Evolutionary conservation across 2,888 invertebrate species (phyloP).

Genomic region (Apamea anceps): DNA sequence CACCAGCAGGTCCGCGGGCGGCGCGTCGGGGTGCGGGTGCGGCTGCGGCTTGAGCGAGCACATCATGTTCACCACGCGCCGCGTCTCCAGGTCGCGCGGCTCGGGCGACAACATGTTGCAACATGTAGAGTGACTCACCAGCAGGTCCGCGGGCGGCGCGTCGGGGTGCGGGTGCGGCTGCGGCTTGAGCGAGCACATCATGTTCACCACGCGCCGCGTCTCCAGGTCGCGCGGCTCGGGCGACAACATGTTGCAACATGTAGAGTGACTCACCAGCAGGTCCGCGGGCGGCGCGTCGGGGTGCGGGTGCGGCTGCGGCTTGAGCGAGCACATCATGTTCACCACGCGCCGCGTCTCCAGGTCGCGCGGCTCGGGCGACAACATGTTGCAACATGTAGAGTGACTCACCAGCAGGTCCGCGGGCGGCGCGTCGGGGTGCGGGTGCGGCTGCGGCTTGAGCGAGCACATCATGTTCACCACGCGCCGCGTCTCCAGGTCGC

Average conservation of each 20-base stretch:
- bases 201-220: too few relatives aligned
- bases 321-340: slow-evolving; percentile 98
- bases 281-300: slow-evolving; percentile 92
- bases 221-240: not conserved
- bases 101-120: slow-evolving; percentile 77
- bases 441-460: slow-evolving; percentile 93
- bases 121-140: too few relatives aligned
- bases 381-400: slow-evolving; percentile 89
- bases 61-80: slow-evolving; percentile 98
- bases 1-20: slow-evolving; percentile 89
- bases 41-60: slow-evolving; percentile 95
- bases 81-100: slow-evolving; percentile 95
- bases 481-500: slow-evolving; percentile 96
- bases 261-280: slow-evolving; percentile 79
- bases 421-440: slow-evolving; percentile 92
- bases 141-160: too few relatives aligned
- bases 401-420: slow-evolving; percentile 87
- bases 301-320: slow-evolving; percentile 92
- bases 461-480: slow-evolving; percentile 99
- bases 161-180: too few relatives aligned
- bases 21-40: slow-evolving; percentile 93
- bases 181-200: too few relatives aligned
- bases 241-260: slow-evolving; percentile 87
- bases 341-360: slow-evolving; percentile 97
- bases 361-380: slow-evolving; percentile 92